Evolutionary conservation across 2,797 vertebrate genomes (phyloP).

Genomic region (Ceyx erithaca): DNA sequence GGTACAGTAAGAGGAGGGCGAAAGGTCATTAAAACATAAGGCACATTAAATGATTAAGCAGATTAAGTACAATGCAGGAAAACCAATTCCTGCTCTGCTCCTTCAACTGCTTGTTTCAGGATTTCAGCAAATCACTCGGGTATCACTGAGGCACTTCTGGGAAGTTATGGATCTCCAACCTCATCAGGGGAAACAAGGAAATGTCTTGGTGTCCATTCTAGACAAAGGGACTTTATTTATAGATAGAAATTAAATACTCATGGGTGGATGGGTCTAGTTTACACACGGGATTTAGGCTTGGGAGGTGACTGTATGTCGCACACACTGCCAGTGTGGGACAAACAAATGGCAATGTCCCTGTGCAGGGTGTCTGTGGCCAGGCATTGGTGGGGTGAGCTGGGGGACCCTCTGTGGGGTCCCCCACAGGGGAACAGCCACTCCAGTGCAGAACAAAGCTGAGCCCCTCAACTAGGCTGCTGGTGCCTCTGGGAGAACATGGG

Average conservation of each 20-base stretch:
- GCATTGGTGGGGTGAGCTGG: too few relatives aligned
- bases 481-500: accelerated
- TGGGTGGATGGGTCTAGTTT: background rate
- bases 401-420: too few relatives aligned
- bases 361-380: too few relatives aligned
- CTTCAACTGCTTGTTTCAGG: background rate
- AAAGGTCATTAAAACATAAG: background rate
- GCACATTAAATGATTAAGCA: background rate
- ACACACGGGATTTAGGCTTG: too few relatives aligned
- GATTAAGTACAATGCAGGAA: background rate
- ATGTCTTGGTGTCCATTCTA: background rate
- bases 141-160: background rate
- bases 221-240: background rate
- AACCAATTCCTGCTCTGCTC: background rate
- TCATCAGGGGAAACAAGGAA: background rate
- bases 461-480: background rate
- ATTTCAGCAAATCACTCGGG: background rate
- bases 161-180: background rate
- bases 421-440: too few relatives aligned
- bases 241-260: background rate
- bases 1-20: background rate
- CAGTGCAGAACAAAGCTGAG: too few relatives aligned
- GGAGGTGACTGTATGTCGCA: background rate
- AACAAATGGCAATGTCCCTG: background rate
- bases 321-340: background rate